A percentile compares a stretch with the other conserved stretches of the same genome.
Evolutionary conservation across 2,113 vertebrate species (phyloP).

Genomic region (Vanacampus margaritifer): DNA sequence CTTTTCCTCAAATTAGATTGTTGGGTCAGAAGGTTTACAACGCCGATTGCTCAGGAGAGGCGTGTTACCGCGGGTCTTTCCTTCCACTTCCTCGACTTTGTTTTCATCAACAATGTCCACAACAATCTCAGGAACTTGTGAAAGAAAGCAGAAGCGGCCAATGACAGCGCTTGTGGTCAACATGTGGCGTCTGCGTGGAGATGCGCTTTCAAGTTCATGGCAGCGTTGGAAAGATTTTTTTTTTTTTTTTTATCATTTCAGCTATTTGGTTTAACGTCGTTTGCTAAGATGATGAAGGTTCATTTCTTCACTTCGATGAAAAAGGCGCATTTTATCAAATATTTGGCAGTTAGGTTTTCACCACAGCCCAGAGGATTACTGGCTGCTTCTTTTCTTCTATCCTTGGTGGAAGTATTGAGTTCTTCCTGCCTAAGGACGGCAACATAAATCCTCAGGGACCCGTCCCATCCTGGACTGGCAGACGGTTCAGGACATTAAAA

Average conservation of each 20-base stretch:
- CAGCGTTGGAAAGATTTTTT: not conserved
- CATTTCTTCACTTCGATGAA: not conserved
- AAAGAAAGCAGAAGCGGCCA: slow-evolving; percentile 4
- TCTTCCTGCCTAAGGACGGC: not conserved
- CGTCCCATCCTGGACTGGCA: not conserved
- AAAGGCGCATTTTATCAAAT: not conserved
- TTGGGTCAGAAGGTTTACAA: not conserved
- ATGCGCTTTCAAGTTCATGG: not conserved
- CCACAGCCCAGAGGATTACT: not conserved
- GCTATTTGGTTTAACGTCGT: not conserved
- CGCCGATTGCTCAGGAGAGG: not conserved
- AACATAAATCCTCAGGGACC: not conserved
- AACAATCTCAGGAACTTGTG: slow-evolving; percentile 7
- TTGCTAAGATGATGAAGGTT: not conserved
- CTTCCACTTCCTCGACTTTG: not conserved
- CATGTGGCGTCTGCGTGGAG: slow-evolving; percentile 7
- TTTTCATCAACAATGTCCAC: slow-evolving; percentile 13
- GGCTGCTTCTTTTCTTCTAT: not conserved
- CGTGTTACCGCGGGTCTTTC: not conserved
- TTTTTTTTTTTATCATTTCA: not conserved
- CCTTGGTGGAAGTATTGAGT: not conserved
- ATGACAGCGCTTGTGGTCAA: slow-evolving; percentile 5
- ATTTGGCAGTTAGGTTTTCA: not conserved
- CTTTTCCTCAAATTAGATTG: not conserved
- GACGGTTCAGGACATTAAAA: not conserved